Evolutionary conservation across 2,888 invertebrate species (phyloP), one percentile per base, ranked within the genome.

Genomic region (Galeruca laticollis): DNA sequence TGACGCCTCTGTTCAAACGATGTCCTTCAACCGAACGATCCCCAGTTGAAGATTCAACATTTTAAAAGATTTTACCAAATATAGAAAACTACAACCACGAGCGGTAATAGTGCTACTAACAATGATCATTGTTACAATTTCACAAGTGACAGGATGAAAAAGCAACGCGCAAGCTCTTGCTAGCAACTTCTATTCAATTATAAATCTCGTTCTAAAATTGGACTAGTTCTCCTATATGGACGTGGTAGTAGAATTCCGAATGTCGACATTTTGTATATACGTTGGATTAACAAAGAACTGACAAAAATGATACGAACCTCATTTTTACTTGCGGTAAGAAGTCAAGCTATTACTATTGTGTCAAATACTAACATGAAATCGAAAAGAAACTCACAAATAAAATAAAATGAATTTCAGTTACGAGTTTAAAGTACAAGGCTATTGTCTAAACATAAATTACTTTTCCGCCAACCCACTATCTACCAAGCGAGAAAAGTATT

Each of bases 81-180:
- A 68, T 68, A 68, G 68, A 68, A 40, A 54, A 37, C 52, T 52
- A 40, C 54, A n/a, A 33, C 52, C 52, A 40, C 56, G 9, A 33
- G 47, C 49, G 18, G 69, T 67, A 73, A 68, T 73, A 68, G 71
- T 60, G 67, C 37, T 69, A 54, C 67, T 63, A 70, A 70, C 70
- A 70, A 70, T 67, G 70, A 67, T 63, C 63, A 70, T 70, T 70
- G 70, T 70, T 67, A 70, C 59, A 31, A 60, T 67, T 70, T 70
- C 67, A 59, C 60, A 57, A 68, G 40, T 63, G 67, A 59, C 63
- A 67, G 59, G 15, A n/a, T 56, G 47, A 60, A 43, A 68, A 60
- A 60, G 59, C 47, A 60, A 43, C 40, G 56, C 56, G 56, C 33
- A 57, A 18, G 33, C 18, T 57, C 56, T 57, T 35, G 56, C 56